Conservation (phyloP, 2,888 invertebrate species). For the Ophion ellenae region DNA sequence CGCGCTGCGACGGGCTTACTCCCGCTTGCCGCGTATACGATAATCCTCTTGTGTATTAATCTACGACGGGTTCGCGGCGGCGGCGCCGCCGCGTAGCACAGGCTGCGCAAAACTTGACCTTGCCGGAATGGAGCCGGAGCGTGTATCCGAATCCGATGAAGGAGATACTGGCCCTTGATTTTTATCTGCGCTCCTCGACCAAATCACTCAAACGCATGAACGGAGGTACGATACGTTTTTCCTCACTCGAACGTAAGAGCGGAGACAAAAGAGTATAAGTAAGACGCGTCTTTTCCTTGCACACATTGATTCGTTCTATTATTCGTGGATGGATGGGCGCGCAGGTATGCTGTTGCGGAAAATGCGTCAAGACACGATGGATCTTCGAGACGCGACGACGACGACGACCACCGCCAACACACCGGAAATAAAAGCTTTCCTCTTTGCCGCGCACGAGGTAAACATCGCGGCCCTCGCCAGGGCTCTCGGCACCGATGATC, state of each 20-base stretch:
- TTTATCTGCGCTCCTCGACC: conserved; percentile 81
- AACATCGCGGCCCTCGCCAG: conserved; percentile 76
- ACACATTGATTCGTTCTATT: not conserved
- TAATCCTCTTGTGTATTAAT: conserved; percentile 41
- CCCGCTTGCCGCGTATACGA: conserved; percentile 21
- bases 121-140: conserved; percentile 83
- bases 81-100: conserved; percentile 39
- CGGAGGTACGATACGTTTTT: conserved; percentile 77
- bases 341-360: conserved; percentile 76
- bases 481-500: conserved; percentile 76
- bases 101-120: conserved; percentile 78
- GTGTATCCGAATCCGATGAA: conserved; percentile 82
- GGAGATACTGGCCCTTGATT: conserved; percentile 81
- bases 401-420: conserved; percentile 57
- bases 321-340: not conserved
- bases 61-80: too few species aligned
- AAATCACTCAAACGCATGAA: conserved; percentile 81
- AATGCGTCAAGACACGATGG: conserved; percentile 76
- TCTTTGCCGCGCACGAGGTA: conserved; percentile 78
- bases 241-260: not conserved
- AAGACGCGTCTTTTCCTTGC: too few species aligned
- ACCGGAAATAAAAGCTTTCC: conserved; percentile 75
- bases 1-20: not conserved
- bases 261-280: too few species aligned
- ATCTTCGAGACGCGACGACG: conserved; percentile 65